phyloP scores from a whole-genome alignment of 2,113 vertebrate genomes.

The Monopterus albus region DNA sequence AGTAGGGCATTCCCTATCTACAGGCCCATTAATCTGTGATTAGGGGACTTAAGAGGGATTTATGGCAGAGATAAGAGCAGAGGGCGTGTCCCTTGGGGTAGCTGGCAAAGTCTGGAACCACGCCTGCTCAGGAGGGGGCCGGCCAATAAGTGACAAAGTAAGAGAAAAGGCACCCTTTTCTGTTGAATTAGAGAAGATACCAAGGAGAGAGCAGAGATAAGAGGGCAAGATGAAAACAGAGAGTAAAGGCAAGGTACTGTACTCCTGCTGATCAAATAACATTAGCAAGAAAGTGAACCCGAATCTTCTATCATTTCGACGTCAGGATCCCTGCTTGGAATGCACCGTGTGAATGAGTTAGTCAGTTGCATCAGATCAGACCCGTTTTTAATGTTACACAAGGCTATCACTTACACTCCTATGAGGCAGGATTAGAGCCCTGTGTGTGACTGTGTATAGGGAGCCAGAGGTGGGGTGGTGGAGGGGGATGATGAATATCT shows the following conservation, averaged over 20 bases:
- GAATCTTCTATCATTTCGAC: conserved; percentile 62
- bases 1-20: conserved; percentile 71
- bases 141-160: conserved; percentile 48
- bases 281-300: conserved; percentile 67
- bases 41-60: conserved; percentile 82
- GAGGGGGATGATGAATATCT: conserved; percentile 73
- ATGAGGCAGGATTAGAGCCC: conserved; percentile 77
- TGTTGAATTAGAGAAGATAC: conserved; percentile 68
- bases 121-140: conserved; percentile 40
- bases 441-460: conserved; percentile 44
- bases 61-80: conserved; percentile 79
- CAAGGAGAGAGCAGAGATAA: conserved; percentile 52
- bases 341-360: conserved; percentile 68
- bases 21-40: conserved; percentile 80
- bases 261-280: conserved; percentile 64
- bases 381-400: conserved; percentile 76
- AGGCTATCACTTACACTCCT: conserved; percentile 79
- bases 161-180: conserved; percentile 63
- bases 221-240: conserved; percentile 36
- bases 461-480: conserved; percentile 47
- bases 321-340: conserved; percentile 70
- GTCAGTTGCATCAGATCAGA: conserved; percentile 75
- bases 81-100: conserved; percentile 67
- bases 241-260: conserved; percentile 49
- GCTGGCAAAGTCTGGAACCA: conserved; percentile 54